Base-by-base conservation (phyloP, 35 echinoderm and acorn worm species). In the Ophioderma brevispina region DNA sequence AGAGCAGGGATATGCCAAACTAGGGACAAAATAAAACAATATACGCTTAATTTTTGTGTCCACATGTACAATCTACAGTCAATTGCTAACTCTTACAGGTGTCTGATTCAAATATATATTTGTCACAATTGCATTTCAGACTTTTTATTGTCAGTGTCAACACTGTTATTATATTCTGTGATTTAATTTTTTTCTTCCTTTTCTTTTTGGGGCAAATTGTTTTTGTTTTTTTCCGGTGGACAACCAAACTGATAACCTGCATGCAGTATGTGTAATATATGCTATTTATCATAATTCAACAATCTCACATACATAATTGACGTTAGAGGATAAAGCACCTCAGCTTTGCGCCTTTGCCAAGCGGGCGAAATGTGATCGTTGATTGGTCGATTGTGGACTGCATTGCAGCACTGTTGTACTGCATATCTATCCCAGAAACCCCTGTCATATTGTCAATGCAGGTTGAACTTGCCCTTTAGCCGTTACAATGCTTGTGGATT, bases 361-460 rank as follows among this genome's bases (percentile, higher is more conserved):
- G 59, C 59, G 28, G 59, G 59, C 59, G 59, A 70, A 70, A 70
- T 70, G 59, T 70, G 59, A 70, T 70, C 59, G 59, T 70, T 70
- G 59, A 70, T 70, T 70, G 59, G 59, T 70, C 59, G 59, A 70
- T 70, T 70, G 59, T 70, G 59, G 59, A 70, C 59, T 70, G 59
- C 59, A 70, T 70, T 70, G 59, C 59, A 70, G 59, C 59, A 70
- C 17, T 70, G 59, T 70, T 70, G 59, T 70, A 70, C 59, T 70
- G 59, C 59, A 70, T 70, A 70, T 70, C 59, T 70, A 70, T 70
- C 59, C 59, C 59, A 70, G 59, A 70, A 70, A 70, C 59, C 59
- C 59, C n/a, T 25, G 59, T 70, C 5, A 70, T 4, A 70, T 70
- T 70, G 59, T 70, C 59, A 70, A 70, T 70, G 59, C 59, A 70